Evolutionary conservation across 2,888 invertebrate genomes (phyloP).

Genomic region (Synergus japonicus): DNA sequence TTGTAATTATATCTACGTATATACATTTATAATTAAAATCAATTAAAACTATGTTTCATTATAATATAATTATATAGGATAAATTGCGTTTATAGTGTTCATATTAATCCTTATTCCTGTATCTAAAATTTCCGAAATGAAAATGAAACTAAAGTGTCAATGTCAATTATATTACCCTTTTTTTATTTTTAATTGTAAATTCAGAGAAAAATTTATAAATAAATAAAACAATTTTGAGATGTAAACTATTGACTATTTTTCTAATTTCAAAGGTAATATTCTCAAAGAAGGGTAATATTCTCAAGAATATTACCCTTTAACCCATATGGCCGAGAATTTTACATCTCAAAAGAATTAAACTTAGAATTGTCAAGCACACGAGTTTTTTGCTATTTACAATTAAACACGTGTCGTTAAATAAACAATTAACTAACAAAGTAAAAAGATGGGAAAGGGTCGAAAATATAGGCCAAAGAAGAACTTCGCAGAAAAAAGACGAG

Average conservation of each 20-base stretch:
- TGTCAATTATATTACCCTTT: too few relatives aligned
- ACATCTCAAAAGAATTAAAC: background rate
- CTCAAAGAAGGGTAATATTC: too few relatives aligned
- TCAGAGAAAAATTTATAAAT: too few relatives aligned
- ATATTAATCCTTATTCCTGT: background rate
- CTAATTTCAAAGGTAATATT: too few relatives aligned
- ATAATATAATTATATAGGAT: background rate
- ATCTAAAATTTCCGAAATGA: too few relatives aligned
- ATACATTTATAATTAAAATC: too few relatives aligned
- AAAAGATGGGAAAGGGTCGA: slow-evolving; percentile 71
- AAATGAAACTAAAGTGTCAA: too few relatives aligned
- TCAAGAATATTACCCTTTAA: too few relatives aligned
- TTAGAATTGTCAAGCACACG: slow-evolving; percentile 11
- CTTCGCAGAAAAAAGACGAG: slow-evolving; percentile 74
- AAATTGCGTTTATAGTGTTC: background rate
- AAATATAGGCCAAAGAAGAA: slow-evolving; percentile 72
- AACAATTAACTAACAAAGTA: background rate
- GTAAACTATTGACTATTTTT: too few relatives aligned
- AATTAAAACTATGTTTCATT: background rate
- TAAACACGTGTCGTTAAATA: background rate
- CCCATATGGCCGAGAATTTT: too few relatives aligned
- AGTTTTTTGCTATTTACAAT: slow-evolving; percentile 1
- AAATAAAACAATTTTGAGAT: too few relatives aligned
- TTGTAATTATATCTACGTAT: background rate
- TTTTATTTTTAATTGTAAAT: too few relatives aligned